Evolutionary conservation across 2,888 invertebrate genomes (phyloP), one percentile per base, ranked within the genome.

Genomic region (Junonia oenone): DNA sequence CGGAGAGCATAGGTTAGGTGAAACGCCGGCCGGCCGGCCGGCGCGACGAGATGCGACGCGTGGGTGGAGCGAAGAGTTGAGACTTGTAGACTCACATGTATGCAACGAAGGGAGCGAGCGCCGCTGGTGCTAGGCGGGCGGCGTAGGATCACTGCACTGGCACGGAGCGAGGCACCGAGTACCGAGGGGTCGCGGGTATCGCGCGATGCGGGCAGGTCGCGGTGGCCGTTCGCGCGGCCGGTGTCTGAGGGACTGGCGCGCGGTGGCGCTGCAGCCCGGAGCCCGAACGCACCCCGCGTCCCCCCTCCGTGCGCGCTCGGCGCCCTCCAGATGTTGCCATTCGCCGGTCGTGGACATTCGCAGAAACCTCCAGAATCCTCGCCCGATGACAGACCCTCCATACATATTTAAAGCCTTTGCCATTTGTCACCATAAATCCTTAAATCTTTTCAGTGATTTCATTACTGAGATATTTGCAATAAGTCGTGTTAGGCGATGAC

Each of bases 191-290:
- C 68, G 68, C 71, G 53, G 61, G 45, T 45, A 45, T 55, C 59
- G 63, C 56, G 53, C 63, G 61, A 67, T 76, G 79, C 81, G 81
- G 71, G 79, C 43, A 35, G 43, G 49, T 81, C 81, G 83, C 86
- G 84, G 73, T 84, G 87, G 88, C 88, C 88, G 89, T 81, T 85
- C 89, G 75, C 86, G 74, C 82, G 87, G 89, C 87, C 89, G 88
- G 83, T 85, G 88, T 86, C 84, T 87, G 83, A 84, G 81, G 88
- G 86, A 90, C 90, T 90, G 87, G 81, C 86, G 83, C 78, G 76
- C 77, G 75, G 72, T 72, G 60, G 56, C 63, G 69, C 67, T 65
- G 76, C 75, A 76, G 77, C 76, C 79, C 79, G 76, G 77, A 76
- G 78, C 83, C 81, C 80, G 78, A 73, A 74, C 73, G 74, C 80